Percentiles rank a stretch among this genome's conserved stretches.
Conservation (phyloP, 2,797 vertebrate genomes). For the Eulemur mongoz region DNA sequence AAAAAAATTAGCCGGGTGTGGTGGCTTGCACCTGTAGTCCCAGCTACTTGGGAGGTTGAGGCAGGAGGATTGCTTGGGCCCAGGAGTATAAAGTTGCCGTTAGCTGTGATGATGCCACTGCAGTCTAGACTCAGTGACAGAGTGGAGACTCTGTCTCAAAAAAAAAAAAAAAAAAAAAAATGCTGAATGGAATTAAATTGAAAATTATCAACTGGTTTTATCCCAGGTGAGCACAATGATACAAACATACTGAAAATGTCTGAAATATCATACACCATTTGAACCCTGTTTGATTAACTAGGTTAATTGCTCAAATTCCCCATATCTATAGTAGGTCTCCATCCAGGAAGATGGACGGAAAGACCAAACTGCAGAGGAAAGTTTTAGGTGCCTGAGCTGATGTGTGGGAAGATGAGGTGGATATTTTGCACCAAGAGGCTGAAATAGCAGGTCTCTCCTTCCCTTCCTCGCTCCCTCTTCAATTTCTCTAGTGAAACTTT, state of each 20-base stretch:
- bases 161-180: neutral
- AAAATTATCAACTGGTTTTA: neutral
- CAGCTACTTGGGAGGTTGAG: neutral
- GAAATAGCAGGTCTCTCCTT: neutral
- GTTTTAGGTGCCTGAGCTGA: neutral
- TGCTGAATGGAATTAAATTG: neutral
- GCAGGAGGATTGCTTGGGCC: neutral
- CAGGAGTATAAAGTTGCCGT: neutral
- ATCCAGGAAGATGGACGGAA: neutral
- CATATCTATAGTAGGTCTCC: neutral
- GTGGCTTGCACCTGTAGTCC: neutral
- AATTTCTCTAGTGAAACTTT: neutral
- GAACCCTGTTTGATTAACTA: neutral
- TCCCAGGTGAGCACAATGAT: neutral
- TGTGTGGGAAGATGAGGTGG: neutral
- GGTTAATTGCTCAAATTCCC: neutral
- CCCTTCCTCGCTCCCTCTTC: neutral
- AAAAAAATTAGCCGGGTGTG: neutral
- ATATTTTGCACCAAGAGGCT: neutral
- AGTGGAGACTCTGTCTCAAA: neutral
- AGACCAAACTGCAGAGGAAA: neutral
- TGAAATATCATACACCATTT: neutral
- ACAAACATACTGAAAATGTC: neutral
- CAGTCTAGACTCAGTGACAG: neutral
- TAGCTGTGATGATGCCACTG: neutral